phyloP scores from a whole-genome alignment of 2,113 vertebrate species.

The Cavia porcellus region DNA sequence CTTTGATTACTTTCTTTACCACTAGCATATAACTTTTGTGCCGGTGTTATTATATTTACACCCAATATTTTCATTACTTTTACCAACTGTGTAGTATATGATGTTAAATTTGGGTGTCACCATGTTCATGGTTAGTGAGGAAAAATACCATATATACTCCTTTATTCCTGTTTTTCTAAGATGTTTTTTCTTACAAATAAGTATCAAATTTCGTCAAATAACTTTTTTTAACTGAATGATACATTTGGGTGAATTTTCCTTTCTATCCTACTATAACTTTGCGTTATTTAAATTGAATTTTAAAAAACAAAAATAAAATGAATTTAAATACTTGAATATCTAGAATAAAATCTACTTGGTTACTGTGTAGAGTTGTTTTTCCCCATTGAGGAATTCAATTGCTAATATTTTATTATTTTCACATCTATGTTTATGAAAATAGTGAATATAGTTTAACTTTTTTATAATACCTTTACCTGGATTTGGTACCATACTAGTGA shows the following conservation, averaged over 20 bases:
- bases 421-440: background rate
- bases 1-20: background rate
- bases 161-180: background rate
- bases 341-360: background rate
- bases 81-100: background rate
- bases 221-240: too few species aligned
- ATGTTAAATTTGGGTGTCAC: background rate
- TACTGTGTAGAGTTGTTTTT: background rate
- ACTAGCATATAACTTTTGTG: background rate
- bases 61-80: background rate
- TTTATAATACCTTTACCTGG: background rate
- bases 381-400: background rate
- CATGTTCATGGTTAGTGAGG: background rate
- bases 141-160: background rate
- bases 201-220: too few species aligned
- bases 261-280: background rate
- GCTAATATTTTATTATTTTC: background rate
- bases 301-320: background rate
- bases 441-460: background rate
- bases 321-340: background rate
- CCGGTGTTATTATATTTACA: background rate
- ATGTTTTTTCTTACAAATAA: background rate
- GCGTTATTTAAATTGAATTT: background rate
- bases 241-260: background rate
- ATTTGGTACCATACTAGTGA: background rate